Evolutionary conservation across 37 sponge, comb jelly and placozoan genomes (phyloP).

Genomic region (Chondrosia reniformis): DNA sequence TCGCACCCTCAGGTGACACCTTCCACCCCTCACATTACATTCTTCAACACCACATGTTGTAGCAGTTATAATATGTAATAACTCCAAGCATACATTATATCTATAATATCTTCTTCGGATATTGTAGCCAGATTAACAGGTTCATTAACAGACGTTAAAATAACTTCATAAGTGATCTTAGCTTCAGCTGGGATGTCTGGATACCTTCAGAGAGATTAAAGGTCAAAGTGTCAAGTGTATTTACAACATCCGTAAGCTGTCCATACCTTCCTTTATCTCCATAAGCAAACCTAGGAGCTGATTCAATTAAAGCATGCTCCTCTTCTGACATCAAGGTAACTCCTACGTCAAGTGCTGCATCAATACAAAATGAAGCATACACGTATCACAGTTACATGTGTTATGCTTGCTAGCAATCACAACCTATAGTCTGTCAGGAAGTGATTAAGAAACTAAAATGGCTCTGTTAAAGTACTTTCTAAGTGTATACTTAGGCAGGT

Average conservation of each 20-base stretch:
- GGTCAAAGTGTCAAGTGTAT: neutral
- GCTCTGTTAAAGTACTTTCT: too few relatives aligned
- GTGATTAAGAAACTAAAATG: too few relatives aligned
- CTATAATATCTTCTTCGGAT: constrained; percentile 40
- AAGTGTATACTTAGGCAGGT: too few relatives aligned
- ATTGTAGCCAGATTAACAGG: constrained; percentile 43
- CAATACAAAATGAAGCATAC: neutral
- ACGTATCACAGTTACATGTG: neutral
- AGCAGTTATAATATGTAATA: too few relatives aligned
- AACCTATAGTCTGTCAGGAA: too few relatives aligned
- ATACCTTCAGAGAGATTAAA: neutral
- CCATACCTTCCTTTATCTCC: constrained; percentile 60
- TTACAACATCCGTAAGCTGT: too few relatives aligned
- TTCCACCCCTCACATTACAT: too few relatives aligned
- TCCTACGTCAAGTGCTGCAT: constrained; percentile 64
- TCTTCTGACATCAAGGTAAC: constrained; percentile 58
- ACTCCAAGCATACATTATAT: constrained; percentile 48
- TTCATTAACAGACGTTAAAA: constrained; percentile 42
- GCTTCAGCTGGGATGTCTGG: constrained; percentile 63
- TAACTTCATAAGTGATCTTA: constrained; percentile 51
- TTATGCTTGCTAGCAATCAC: too few relatives aligned
- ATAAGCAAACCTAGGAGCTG: constrained; percentile 53
- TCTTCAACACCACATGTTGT: too few relatives aligned
- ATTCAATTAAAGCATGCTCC: constrained; percentile 46
- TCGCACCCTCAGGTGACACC: too few relatives aligned